Evolutionary conservation across 2,797 vertebrate species (phyloP), one percentile per base, ranked within the genome.

Genomic region (Limosa lapponica): DNA sequence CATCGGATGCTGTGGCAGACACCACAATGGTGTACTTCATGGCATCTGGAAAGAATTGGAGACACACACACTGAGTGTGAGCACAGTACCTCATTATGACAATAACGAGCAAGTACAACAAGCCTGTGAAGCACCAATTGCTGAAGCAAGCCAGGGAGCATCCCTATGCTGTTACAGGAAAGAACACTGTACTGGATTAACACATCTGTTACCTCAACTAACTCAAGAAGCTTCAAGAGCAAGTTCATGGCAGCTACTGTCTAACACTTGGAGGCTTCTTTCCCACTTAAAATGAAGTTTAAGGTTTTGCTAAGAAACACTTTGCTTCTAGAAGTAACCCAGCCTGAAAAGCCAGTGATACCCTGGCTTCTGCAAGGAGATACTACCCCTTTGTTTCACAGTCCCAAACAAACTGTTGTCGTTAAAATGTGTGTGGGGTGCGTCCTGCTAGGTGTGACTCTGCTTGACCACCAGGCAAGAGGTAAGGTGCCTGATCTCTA

Each of bases 21-120:
- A 99, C 99, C 97, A 99, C 99, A 7, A 99, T 99, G 64, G 99
- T 99, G 97, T 99, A 99, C 96, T 99, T 99, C 99, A 99, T 99
- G 95, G 99, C 99, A 97, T 99, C 98, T 98, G 84, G 10, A 95
- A 90, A 73, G 52, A 79, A 93, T 27, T 3, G 4, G 34, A 62
- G 13, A 94, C 7, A 54, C 3, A 30, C 4, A 11, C 30, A 16
- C 52, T 57, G 2, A 27, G 15, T 27, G 1, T 69, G 24, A 93
- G 62, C 5, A 1, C 0, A 2, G 23, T 3, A 54, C 11, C 8
- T 27, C 25, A 61, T 8, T 27, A 8, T 0, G 0, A 13, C 36
- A 2, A 0, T 27, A 11, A 25, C 4, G 41, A 69, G 17, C 36
- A 52, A 78, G 55, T 2, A 36, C 34, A 72, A 51, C 3, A 20